Evolutionary conservation across 2,888 invertebrate genomes (phyloP), one percentile per base, ranked within the genome.

Genomic region (Trissolcus brochymenae): DNA sequence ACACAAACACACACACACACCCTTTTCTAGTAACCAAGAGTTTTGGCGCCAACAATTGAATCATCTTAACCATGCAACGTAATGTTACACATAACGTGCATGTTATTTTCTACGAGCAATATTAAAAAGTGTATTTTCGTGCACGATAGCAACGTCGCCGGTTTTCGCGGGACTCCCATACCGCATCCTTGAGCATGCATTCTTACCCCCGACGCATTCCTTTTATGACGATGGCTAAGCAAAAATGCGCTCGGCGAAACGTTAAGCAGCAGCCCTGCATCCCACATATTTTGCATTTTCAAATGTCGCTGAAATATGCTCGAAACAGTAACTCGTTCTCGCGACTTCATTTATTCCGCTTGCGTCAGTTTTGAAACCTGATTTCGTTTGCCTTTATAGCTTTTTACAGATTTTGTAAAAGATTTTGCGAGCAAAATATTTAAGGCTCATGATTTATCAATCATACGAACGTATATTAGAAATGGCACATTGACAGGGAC

Each of bases 191-290:
- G 56, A 72, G 68, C 64, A 35, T 35, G 35, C 35, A 67, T 77
- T 72, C 67, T 75, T 77, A 35, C 71, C 57, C 75, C 62, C 50
- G 64, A 75, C 60, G 74, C 74, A 75, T 77, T 77, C 77, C 77
- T 68, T 65, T 77, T 68, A 68, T 67, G 66, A 70, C 72, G 59
- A 72, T 57, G 65, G 57, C 67, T 67, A 71, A 57, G 61, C 66
- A 70, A 73, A 74, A 59, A 78, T 70, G 65, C 59, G 55, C 41
- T 53, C 64, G 56, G 35, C 35, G 35, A 76, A 62, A 66, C 54
- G 70, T 66, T 66, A 76, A 57, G 53, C 59, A 43, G 57, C 16
- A 54, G 25, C 51, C 29, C 14, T 14, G 55, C 35, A 49, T 60
- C 17, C 71, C 53, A 19, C 76, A 76, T 76, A 76, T 66, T 71